phyloP scores from a whole-genome alignment of 2,888 invertebrate genomes.

The Zootermopsis nevadensis region DNA sequence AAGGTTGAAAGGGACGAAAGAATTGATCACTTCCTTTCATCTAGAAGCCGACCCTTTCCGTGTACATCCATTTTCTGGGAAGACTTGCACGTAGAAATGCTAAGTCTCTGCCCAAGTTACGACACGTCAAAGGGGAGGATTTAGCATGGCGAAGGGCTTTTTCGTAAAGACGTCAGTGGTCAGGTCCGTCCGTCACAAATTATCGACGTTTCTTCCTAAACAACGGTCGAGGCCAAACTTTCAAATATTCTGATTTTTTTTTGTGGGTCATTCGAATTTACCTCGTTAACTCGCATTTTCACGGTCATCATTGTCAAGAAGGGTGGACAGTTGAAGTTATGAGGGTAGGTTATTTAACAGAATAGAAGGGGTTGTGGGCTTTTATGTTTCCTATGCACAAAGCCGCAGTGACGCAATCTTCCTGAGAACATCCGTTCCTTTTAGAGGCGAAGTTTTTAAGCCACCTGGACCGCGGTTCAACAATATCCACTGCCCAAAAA shows the following conservation, averaged over 20 bases:
- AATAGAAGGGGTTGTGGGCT: conserved; percentile 7
- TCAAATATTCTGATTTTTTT: conserved; percentile 17
- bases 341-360: neutral
- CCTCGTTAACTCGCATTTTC: conserved; percentile 4
- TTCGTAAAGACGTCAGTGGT: conserved; percentile 12
- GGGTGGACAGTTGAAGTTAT: neutral
- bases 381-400: neutral
- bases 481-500: too few relatives aligned
- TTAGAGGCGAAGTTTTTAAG: neutral
- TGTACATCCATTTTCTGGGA: conserved; percentile 32
- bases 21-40: conserved; percentile 33
- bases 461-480: neutral
- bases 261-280: neutral
- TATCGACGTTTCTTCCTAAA: conserved; percentile 36
- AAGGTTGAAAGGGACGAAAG: conserved; percentile 33
- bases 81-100: conserved; percentile 2
- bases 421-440: neutral
- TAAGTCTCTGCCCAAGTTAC: neutral
- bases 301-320: neutral
- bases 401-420: neutral
- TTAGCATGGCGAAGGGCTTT: neutral
- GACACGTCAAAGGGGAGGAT: neutral
- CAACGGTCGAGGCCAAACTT: neutral
- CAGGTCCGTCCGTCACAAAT: conserved; percentile 16
- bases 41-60: conserved; percentile 5